These are phyloP conservation scores for Aphidius ervi DNA, from an alignment of 1,140 invertebrate genomes.

Conservation along the genomic window DNA sequence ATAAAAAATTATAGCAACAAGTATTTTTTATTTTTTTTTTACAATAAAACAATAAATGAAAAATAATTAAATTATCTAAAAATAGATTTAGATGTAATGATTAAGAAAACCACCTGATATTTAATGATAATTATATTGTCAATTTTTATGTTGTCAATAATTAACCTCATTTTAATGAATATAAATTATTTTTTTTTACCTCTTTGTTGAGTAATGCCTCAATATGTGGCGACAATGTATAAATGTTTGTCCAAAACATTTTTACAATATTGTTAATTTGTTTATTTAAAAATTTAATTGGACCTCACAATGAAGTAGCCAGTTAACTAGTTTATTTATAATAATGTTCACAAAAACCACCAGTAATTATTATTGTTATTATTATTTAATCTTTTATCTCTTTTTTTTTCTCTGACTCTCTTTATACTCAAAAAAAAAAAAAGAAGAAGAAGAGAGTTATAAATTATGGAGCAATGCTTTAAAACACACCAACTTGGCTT, in stretches of 20 bases:
- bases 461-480: background rate
- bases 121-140: background rate
- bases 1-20: background rate
- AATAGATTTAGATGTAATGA: background rate
- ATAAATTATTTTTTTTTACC: conserved; percentile 49
- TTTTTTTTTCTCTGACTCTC: too few relatives aligned
- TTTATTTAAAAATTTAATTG: background rate
- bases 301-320: conserved; percentile 13
- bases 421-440: too few relatives aligned
- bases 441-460: background rate
- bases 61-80: conserved; percentile 2
- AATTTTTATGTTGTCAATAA: conserved; percentile 18
- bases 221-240: conserved; percentile 67
- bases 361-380: too few relatives aligned
- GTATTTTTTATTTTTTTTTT: background rate
- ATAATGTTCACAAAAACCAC: background rate
- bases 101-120: conserved; percentile 7
- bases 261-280: background rate
- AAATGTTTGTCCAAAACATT: conserved; percentile 82
- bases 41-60: conserved; percentile 2
- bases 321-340: conserved; percentile 10
- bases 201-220: conserved; percentile 72
- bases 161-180: conserved; percentile 11
- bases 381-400: too few relatives aligned
- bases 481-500: background rate